These are phyloP conservation scores for Amyelois transitella DNA, from an alignment of 1,140 invertebrate genomes.

Conservation along the genomic window DNA sequence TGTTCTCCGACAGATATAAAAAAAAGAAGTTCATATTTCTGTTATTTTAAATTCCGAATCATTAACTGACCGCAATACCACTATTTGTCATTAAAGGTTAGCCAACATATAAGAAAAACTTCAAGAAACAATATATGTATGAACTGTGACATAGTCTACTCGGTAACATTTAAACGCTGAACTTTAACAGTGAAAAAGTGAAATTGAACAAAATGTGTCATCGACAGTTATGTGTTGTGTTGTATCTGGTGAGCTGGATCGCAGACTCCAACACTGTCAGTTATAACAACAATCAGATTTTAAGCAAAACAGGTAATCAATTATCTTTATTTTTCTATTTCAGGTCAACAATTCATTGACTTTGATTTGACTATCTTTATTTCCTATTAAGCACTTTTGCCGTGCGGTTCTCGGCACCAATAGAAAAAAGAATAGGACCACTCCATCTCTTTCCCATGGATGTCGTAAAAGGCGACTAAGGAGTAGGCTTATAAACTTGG, in stretches of 20 bases:
- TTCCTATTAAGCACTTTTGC: too few relatives aligned
- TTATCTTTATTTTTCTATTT: too few relatives aligned
- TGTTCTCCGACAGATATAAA: too few relatives aligned
- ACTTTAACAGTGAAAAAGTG: neutral
- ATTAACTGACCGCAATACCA: neutral
- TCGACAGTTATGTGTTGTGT: conserved; percentile 28
- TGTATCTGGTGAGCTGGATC: conserved; percentile 47
- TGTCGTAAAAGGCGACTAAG: too few relatives aligned
- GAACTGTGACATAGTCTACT: neutral
- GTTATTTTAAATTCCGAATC: neutral
- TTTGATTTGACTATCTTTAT: too few relatives aligned
- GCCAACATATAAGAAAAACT: neutral
- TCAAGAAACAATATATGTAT: neutral
- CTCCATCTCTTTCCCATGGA: too few relatives aligned
- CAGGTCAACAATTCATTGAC: too few relatives aligned
- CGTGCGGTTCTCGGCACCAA: too few relatives aligned
- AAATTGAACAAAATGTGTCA: conserved; percentile 34
- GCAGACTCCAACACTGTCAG: conserved; percentile 48
- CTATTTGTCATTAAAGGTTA: neutral
- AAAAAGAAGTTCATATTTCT: neutral
- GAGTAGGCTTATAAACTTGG: too few relatives aligned
- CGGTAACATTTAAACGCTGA: neutral
- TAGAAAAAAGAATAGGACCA: too few relatives aligned
- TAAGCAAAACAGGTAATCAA: conserved; percentile 53
- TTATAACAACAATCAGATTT: conserved; percentile 32